Evolutionary conservation across 2,888 invertebrate species (phyloP).

Genomic region (Helleia helle): DNA sequence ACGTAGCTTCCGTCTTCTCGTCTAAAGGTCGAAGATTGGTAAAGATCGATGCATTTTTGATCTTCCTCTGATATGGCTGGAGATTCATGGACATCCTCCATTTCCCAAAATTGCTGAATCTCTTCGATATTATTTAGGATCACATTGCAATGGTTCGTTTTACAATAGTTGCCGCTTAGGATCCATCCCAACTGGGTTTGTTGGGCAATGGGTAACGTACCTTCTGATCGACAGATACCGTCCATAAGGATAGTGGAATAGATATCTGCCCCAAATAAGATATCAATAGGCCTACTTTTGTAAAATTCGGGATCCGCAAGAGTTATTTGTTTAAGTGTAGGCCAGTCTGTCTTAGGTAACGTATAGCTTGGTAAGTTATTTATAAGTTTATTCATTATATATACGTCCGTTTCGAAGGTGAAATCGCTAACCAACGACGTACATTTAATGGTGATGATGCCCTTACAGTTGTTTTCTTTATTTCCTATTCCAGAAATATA

Average conservation of each 20-base stretch:
- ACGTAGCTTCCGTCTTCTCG: neutral
- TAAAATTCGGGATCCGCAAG: no score
- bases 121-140: constrained; percentile 13
- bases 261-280: no score
- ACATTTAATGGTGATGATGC: constrained; percentile 10
- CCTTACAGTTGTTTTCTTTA: constrained; percentile 17
- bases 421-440: constrained; percentile 9
- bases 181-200: constrained; percentile 22
- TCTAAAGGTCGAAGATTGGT: no score
- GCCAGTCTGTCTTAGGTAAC: constrained; percentile 10
- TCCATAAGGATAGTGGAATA: no score
- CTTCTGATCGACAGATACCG: no score
- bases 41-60: constrained; percentile 7
- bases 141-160: constrained; percentile 9
- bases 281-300: no score
- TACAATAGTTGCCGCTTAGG: constrained; percentile 14
- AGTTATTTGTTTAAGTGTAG: constrained; percentile 8
- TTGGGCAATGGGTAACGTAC: constrained; percentile 15
- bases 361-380: constrained; percentile 13
- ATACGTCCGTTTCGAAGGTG: constrained; percentile 11
- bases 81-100: constrained; percentile 11
- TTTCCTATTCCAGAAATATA: constrained; percentile 16
- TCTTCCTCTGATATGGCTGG: constrained; percentile 6
- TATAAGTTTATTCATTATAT: constrained; percentile 14
- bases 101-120: no score